These are phyloP conservation scores for Paracanthobrama guichenoti DNA, from an alignment of 2,113 vertebrate species.

Conservation along the genomic window DNA sequence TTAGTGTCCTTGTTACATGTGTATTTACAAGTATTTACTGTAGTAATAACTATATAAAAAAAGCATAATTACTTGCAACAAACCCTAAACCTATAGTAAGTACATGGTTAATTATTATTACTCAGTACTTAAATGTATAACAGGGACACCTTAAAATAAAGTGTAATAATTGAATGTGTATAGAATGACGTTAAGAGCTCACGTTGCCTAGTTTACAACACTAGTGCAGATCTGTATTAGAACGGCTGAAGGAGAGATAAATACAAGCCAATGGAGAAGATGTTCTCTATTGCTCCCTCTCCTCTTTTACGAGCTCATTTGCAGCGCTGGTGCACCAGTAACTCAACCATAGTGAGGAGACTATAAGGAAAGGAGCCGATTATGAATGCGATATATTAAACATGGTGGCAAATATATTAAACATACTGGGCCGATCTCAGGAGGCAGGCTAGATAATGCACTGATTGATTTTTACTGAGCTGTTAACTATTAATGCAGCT, in stretches of 20 bases:
- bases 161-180: background rate
- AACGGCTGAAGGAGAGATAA: conserved; percentile 21
- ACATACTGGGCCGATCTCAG: conserved; percentile 63
- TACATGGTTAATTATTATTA: too few relatives aligned
- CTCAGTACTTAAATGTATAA: too few relatives aligned
- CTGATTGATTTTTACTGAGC: conserved; percentile 69
- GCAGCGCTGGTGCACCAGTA: conserved; percentile 61
- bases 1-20: too few relatives aligned
- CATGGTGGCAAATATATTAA: conserved; percentile 54
- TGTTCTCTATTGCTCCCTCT: conserved; percentile 34
- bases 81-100: too few relatives aligned
- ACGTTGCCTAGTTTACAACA: background rate
- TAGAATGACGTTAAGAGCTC: background rate
- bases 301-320: conserved; percentile 70
- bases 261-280: conserved; percentile 45
- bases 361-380: conserved; percentile 62
- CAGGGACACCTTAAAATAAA: too few relatives aligned
- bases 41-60: too few relatives aligned
- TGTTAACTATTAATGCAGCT: conserved; percentile 63
- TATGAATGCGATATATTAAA: conserved; percentile 72
- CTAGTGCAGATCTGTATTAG: background rate
- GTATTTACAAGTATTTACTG: too few relatives aligned
- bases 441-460: conserved; percentile 67
- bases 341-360: conserved; percentile 64
- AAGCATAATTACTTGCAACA: too few relatives aligned